Conservation (phyloP, 2,113 vertebrate genomes). For the Podocnemis expansa region DNA sequence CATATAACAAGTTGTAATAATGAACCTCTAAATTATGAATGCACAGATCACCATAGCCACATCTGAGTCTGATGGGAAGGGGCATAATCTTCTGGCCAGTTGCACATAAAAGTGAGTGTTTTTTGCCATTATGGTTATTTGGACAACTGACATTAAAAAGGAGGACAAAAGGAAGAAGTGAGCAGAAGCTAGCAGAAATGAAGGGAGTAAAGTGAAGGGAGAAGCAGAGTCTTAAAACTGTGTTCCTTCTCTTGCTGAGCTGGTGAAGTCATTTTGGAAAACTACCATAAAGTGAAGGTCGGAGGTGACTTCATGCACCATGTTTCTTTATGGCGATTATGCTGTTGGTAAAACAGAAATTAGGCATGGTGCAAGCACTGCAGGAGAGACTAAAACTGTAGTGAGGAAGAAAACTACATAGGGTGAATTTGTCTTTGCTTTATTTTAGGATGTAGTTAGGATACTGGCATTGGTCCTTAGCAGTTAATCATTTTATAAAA, state of each 20-base stretch:
- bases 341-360: background rate
- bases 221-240: too few species aligned
- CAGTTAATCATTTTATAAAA: background rate
- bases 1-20: background rate
- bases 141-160: background rate
- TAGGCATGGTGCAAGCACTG: background rate
- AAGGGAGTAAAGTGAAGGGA: too few species aligned
- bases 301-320: fast-evolving
- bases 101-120: background rate
- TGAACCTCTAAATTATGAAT: background rate
- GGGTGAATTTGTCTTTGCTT: fast-evolving
- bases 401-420: background rate
- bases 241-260: background rate
- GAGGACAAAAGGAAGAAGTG: background rate
- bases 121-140: background rate
- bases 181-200: background rate
- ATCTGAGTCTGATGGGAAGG: fast-evolving
- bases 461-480: background rate
- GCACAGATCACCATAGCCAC: background rate
- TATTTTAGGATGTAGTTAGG: background rate
- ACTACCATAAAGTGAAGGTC: background rate
- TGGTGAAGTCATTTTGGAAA: background rate
- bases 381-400: background rate
- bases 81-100: background rate
- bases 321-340: background rate